Evolutionary conservation across 2,888 invertebrate species (phyloP).

Genomic region (Drosophila setosimentum): DNA sequence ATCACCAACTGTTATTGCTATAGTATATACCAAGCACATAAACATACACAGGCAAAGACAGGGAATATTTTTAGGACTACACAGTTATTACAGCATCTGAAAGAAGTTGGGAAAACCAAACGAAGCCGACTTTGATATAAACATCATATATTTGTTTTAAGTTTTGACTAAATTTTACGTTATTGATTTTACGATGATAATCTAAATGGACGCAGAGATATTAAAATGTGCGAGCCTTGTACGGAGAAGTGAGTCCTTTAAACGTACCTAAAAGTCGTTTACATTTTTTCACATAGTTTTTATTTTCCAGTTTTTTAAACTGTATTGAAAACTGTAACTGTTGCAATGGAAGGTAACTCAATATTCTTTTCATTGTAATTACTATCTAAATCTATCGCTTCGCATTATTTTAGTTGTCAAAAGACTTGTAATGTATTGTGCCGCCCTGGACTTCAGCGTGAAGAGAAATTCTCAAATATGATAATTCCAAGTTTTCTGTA

Average conservation of each 20-base stretch:
- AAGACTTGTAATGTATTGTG: neutral
- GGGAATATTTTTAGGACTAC: neutral
- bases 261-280: neutral
- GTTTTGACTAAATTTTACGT: conserved; percentile 36
- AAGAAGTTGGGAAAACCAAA: neutral
- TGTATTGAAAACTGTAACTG: neutral
- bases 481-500: conserved; percentile 56
- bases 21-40: neutral
- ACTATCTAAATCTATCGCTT: neutral
- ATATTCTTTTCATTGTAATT: neutral
- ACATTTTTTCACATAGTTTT: neutral
- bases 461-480: conserved; percentile 61
- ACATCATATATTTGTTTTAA: conserved; percentile 35
- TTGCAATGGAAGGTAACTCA: conserved; percentile 30
- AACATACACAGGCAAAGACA: neutral
- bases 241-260: conserved; percentile 36
- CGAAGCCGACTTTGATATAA: conserved; percentile 24
- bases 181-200: conserved; percentile 20
- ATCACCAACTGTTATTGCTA: too few relatives aligned
- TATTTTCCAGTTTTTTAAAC: conserved; percentile 1
- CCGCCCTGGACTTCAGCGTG: conserved; percentile 11
- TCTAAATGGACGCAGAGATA: conserved; percentile 34
- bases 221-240: conserved; percentile 46
- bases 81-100: neutral
- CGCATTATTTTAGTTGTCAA: conserved; percentile 1